These are phyloP conservation scores for Sakesphorus luctuosus DNA, from an alignment of 2,113 vertebrate species.

Conservation along the genomic window DNA sequence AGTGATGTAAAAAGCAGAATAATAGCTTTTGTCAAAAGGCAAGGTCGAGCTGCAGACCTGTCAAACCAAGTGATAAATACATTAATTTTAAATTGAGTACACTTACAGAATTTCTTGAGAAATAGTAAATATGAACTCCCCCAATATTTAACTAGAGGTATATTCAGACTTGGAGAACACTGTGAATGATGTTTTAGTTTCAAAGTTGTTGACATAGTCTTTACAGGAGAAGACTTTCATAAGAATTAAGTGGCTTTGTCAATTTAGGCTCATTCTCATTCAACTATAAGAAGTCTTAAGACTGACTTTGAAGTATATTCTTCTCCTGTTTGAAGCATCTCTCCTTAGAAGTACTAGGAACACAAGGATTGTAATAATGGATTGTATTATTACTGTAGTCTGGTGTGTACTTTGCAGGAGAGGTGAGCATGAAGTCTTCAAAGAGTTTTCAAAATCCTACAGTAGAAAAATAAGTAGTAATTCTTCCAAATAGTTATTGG, in stretches of 20 bases:
- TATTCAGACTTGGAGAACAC: neutral
- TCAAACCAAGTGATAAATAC: constrained; percentile 8
- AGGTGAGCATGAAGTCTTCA: neutral
- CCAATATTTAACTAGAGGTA: neutral
- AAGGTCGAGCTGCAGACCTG: neutral
- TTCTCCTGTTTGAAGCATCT: neutral
- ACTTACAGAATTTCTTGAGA: neutral
- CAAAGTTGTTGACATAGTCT: neutral
- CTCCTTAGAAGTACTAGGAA: neutral
- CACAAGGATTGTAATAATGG: neutral
- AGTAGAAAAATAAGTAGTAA: neutral
- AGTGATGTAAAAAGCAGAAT: constrained; percentile 18
- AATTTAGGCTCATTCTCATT: neutral
- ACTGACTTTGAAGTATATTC: neutral
- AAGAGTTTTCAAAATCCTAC: neutral
- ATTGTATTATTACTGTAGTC: neutral
- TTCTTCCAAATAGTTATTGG: neutral
- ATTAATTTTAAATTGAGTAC: constrained; percentile 19
- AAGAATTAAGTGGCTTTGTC: neutral
- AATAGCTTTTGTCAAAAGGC: constrained; percentile 40
- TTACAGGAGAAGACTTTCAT: neutral
- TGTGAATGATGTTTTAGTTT: neutral
- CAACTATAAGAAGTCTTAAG: neutral
- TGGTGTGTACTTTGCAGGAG: neutral
- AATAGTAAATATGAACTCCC: neutral